phyloP scores from a whole-genome alignment of 2,797 vertebrate genomes.

The Vireo griseus region DNA sequence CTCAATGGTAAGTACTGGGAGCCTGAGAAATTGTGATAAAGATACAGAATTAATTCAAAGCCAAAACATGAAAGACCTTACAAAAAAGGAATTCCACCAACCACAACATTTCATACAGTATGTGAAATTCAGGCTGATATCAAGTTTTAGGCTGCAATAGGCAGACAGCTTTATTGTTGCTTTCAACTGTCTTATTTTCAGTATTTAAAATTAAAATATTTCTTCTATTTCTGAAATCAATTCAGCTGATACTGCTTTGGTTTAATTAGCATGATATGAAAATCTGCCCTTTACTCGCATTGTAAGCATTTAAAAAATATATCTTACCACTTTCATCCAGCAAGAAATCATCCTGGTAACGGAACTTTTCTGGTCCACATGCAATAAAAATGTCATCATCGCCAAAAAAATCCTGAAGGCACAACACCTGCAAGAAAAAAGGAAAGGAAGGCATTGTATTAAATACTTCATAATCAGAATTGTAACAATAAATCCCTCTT shows the following conservation, averaged over 20 bases:
- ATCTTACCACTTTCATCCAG: conserved; percentile 93
- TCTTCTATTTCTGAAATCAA: conserved; percentile 45
- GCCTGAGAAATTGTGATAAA: not conserved
- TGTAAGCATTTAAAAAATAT: conserved; percentile 52
- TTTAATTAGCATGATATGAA: conserved; percentile 26
- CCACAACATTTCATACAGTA: not conserved
- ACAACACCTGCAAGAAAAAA: conserved; percentile 83
- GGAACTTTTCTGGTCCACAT: conserved; percentile 98
- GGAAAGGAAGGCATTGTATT: conserved; percentile 51
- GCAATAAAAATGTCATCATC: conserved; percentile 99
- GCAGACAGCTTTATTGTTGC: not conserved
- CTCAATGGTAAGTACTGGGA: not conserved
- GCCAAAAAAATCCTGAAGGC: conserved; percentile 97
- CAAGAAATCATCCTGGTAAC: conserved; percentile 98
- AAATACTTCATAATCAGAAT: conserved; percentile 40
- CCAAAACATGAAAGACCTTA: not conserved
- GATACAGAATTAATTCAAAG: not conserved
- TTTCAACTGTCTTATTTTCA: conserved; percentile 53
- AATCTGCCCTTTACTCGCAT: conserved; percentile 29
- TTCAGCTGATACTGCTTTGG: conserved; percentile 46
- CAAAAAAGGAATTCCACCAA: not conserved
- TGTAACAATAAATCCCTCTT: conserved; percentile 1
- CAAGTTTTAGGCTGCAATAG: not conserved
- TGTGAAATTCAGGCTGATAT: not conserved
- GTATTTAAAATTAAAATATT: conserved; percentile 43